Base-by-base conservation (phyloP, 2,888 invertebrate species). In the Phengaris alcon region DNA sequence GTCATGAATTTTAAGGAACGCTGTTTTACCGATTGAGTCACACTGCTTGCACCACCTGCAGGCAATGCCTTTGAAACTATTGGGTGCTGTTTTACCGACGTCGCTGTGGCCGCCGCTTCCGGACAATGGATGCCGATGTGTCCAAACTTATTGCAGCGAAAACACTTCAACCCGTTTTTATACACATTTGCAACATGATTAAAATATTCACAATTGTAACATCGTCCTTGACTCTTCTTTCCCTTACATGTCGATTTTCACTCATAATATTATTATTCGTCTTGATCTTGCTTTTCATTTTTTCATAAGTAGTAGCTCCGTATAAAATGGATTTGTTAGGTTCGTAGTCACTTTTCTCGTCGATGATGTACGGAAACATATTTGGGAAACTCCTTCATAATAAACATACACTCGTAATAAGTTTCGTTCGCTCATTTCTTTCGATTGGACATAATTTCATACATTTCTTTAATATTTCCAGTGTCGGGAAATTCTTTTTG, bases 321-420 rank as follows among this genome's bases (percentile, higher is more conserved):
- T 1, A 81, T 1, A 81, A 46, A 74, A 82, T 75, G 0, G 75
- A 13, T 72, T 82, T 82, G 44, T 81, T 80, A 0, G 15, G 48
- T 48, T 69, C 48, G 46, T 69, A 69, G n/a, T 69, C 69, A 4
- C 5, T 6, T n/a, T 81, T 81, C 3, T 80, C 82, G 9, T 81
- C 80, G 1, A 81, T 76, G 6, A 81, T 80, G 74, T 82, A 81
- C 79, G 0, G 81, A 76, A 0, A 80, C 78, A 73, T 81, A 81
- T 52, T 81, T 80, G 0, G 81, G 54, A 22, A 73, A 73, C 22
- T 22, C 22, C 22, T 22, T 22, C 1, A 74, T 77, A 3, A 52
- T 15, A 2, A 75, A 13, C 77, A 77, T 75, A 35, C 75, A 74
- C 55, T 78, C 68, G 10, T 77, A 75, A 73, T 57, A 78, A 5